phyloP scores from a whole-genome alignment of 1,140 invertebrate species.

The Anagrus nilaparvatae region DNA sequence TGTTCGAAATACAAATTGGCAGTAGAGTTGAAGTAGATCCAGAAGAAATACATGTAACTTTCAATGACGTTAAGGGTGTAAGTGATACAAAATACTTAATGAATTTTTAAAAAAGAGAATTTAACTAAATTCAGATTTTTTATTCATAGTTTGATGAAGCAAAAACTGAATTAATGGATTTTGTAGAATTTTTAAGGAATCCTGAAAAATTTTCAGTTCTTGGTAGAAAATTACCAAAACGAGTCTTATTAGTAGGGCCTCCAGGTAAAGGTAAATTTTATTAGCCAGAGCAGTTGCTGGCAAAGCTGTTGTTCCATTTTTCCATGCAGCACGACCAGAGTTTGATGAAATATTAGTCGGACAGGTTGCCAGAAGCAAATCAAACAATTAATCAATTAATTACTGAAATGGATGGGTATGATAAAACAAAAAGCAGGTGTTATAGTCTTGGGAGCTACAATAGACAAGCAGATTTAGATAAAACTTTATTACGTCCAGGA shows the following conservation, averaged over 20 bases:
- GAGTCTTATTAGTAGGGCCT: slow-evolving; percentile 88
- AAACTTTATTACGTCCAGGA: slow-evolving; percentile 87
- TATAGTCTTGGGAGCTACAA: slow-evolving; percentile 98
- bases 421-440: slow-evolving; percentile 84
- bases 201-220: slow-evolving; percentile 90
- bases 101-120: too few species aligned
- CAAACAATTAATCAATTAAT: slow-evolving; percentile 98
- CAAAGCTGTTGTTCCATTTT: slow-evolving; percentile 96
- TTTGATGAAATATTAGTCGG: slow-evolving; percentile 99
- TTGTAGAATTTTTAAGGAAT: slow-evolving; percentile 93
- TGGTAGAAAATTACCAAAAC: slow-evolving; percentile 94
- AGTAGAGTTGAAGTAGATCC: slow-evolving; percentile 86
- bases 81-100: slow-evolving; percentile 19
- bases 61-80: slow-evolving; percentile 93
- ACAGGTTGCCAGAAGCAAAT: slow-evolving; percentile 91
- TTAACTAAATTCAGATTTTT: too few species aligned
- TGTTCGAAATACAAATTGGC: slow-evolving; percentile 68
- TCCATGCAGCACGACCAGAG: slow-evolving; percentile 95
- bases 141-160: slow-evolving; percentile 71
- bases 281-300: slow-evolving; percentile 96
- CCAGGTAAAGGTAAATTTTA: slow-evolving; percentile 96
- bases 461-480: slow-evolving; percentile 88
- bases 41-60: slow-evolving; percentile 92
- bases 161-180: slow-evolving; percentile 92
- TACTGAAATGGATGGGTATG: slow-evolving; percentile 93